Conservation (phyloP, 2,888 invertebrate genomes). For the Sclerodermus sp. region DNA sequence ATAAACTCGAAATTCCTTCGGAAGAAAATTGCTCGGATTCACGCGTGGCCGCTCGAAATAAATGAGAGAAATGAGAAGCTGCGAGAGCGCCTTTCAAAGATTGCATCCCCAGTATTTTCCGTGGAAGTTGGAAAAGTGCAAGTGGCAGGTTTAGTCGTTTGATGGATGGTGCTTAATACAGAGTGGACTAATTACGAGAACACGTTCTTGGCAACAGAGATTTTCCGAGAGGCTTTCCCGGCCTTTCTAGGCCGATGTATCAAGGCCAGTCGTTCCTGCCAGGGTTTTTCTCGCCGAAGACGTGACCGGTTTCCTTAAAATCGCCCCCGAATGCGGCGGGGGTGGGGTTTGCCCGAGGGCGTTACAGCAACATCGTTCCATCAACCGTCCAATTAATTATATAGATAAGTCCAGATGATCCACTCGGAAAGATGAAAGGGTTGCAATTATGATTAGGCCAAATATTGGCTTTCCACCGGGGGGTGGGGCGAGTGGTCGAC, state of each 20-base stretch:
- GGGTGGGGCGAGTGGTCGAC: no score
- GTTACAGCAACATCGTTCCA: not conserved
- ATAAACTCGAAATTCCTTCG: no score
- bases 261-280: slow-evolving; percentile 21
- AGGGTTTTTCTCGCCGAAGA: slow-evolving; percentile 17
- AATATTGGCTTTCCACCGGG: no score
- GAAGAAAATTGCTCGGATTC: no score
- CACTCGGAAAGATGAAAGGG: no score
- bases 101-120: not conserved
- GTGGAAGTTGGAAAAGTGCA: not conserved
- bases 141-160: slow-evolving; percentile 2
- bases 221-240: slow-evolving; percentile 16
- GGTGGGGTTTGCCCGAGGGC: not conserved
- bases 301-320: slow-evolving; percentile 30
- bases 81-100: not conserved
- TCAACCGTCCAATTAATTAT: slow-evolving; percentile 7
- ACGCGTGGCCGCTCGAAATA: not conserved
- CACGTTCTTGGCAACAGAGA: slow-evolving; percentile 19
- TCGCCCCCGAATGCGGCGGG: not conserved
- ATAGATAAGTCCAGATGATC: not conserved
- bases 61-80: not conserved
- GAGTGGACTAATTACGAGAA: slow-evolving; percentile 25
- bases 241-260: slow-evolving; percentile 30
- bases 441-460: no score
- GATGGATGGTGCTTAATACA: slow-evolving; percentile 21